Evolutionary conservation across 1,140 invertebrate species (phyloP).

Genomic region (Belonocnema kinseyi): DNA sequence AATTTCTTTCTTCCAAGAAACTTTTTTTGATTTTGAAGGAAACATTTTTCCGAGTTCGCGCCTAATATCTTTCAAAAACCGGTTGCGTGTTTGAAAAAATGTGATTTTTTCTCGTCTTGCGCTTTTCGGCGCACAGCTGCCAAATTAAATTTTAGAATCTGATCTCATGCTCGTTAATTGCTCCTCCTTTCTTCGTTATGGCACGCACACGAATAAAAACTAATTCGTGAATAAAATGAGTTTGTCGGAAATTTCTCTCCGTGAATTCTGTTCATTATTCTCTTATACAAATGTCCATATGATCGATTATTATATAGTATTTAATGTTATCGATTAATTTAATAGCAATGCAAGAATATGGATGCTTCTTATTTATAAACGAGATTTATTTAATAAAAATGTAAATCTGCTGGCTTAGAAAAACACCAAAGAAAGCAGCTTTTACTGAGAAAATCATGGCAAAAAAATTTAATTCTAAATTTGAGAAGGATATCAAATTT

Average conservation of each 20-base stretch:
- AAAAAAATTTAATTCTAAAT: neutral
- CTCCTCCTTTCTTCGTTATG: neutral
- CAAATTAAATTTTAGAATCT: neutral
- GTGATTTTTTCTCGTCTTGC: neutral
- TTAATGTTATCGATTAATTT: no score
- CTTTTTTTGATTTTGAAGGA: no score
- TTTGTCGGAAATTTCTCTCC: no score
- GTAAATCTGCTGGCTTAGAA: neutral
- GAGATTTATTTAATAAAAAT: neutral
- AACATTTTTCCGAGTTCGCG: no score
- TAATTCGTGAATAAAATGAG: neutral
- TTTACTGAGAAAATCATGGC: neutral
- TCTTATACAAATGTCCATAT: no score
- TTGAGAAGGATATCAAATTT: no score
- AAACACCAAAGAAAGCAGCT: neutral
- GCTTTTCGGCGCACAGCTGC: neutral
- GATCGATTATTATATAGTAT: no score
- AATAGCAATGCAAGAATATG: neutral
- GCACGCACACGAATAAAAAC: neutral
- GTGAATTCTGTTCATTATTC: no score
- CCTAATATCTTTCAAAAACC: neutral
- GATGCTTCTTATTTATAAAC: neutral
- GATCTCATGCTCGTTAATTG: neutral
- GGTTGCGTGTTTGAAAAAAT: neutral
- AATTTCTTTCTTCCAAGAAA: no score